Evolutionary conservation across 2,113 vertebrate genomes (phyloP).

Genomic region (Colossoma macropomum): DNA sequence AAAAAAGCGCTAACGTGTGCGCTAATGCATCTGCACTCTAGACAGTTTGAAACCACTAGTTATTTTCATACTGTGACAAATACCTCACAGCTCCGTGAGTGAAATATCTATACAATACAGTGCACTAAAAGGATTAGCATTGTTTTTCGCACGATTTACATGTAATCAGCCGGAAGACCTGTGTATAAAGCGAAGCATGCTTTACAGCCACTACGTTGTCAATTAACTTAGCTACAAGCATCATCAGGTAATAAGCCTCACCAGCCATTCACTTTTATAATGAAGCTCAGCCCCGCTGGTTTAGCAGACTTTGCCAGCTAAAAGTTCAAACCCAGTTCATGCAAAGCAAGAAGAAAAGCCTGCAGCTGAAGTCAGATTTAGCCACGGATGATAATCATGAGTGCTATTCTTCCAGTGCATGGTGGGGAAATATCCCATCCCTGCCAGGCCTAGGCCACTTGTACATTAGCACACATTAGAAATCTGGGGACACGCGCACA

Average conservation of each 20-base stretch:
- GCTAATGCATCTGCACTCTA: background rate
- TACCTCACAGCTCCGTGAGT: background rate
- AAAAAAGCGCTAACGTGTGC: background rate
- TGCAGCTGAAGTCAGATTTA: constrained; percentile 30
- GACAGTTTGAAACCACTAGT: background rate
- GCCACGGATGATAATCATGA: constrained; percentile 37
- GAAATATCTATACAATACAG: constrained; percentile 21
- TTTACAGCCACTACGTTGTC: background rate
- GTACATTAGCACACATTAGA: constrained; percentile 32
- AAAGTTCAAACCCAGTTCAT: constrained; percentile 28
- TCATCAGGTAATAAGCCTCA: constrained; percentile 8
- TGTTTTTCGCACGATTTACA: constrained; percentile 3
- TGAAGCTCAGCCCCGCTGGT: background rate
- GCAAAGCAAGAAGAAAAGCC: constrained; percentile 11
- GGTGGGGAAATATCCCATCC: constrained; percentile 40
- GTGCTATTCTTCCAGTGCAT: constrained; percentile 13
- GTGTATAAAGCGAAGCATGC: background rate
- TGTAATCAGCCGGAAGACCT: constrained; percentile 11
- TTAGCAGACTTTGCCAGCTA: background rate
- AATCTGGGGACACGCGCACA: constrained; percentile 5
- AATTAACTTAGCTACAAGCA: constrained; percentile 18
- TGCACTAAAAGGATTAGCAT: constrained; percentile 21
- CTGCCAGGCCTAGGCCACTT: constrained; percentile 31
- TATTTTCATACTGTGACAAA: background rate
- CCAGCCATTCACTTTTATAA: background rate